Evolutionary conservation across 37 sponge, comb jelly and placozoan genomes (phyloP).

Genomic region (Eunapius fragilis): DNA sequence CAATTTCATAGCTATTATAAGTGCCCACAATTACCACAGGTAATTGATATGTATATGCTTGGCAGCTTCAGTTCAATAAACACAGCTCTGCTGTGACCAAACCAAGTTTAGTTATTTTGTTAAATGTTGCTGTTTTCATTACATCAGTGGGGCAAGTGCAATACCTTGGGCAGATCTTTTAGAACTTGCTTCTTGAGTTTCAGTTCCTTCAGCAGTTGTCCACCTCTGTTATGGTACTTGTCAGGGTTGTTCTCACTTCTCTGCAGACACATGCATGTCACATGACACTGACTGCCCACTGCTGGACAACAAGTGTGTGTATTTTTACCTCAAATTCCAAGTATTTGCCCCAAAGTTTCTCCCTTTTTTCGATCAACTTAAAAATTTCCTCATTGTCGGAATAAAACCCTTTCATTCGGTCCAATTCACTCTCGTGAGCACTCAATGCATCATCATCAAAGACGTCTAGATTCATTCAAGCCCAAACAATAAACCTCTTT

Average conservation of each 20-base stretch:
- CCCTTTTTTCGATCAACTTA: conserved; percentile 72
- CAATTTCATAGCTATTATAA: too few species aligned
- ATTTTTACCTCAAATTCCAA: conserved; percentile 61
- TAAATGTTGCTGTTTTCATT: too few species aligned
- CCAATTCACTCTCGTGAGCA: conserved; percentile 84
- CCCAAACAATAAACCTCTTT: neutral
- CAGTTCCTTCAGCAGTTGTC: conserved; percentile 85
- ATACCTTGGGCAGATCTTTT: conserved; percentile 79
- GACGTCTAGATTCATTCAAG: conserved; percentile 39
- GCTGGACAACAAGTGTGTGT: too few species aligned
- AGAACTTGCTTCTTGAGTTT: conserved; percentile 54
- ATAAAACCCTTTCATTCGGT: conserved; percentile 68
- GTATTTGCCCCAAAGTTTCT: conserved; percentile 53
- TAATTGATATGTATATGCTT: too few species aligned
- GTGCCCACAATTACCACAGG: too few species aligned
- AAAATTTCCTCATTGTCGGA: conserved; percentile 62
- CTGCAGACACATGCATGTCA: conserved; percentile 1
- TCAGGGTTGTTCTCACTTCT: conserved; percentile 62
- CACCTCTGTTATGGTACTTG: conserved; percentile 79
- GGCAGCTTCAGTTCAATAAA: too few species aligned
- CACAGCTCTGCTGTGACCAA: too few species aligned
- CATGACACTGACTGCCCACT: neutral
- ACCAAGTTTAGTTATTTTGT: too few species aligned
- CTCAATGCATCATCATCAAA: conserved; percentile 61
- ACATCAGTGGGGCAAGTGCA: too few species aligned